Conservation (phyloP, 1,140 invertebrate species). For the Diuraphis noxia region DNA sequence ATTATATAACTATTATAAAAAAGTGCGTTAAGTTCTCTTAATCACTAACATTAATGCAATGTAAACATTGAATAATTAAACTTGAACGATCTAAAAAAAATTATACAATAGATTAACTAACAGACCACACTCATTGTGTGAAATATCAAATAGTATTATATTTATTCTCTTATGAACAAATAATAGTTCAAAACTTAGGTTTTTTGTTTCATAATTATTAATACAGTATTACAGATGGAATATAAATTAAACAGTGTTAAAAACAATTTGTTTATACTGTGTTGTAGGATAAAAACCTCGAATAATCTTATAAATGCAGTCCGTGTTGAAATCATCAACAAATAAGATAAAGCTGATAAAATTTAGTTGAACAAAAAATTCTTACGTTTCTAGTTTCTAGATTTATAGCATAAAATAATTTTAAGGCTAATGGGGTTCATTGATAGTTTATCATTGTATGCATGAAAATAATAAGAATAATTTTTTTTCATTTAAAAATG, state of each 20-base stretch:
- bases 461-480: neutral
- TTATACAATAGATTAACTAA: neutral
- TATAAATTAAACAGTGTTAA: neutral
- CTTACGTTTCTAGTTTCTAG: neutral
- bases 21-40: neutral
- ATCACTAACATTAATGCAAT: neutral
- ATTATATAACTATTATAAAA: neutral
- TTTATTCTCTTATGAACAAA: neutral
- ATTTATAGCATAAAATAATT: neutral
- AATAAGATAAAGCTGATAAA: neutral
- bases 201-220: neutral
- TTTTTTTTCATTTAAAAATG: neutral
- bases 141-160: neutral
- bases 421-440: neutral
- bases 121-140: neutral
- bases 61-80: neutral
- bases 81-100: neutral
- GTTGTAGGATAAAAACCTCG: neutral
- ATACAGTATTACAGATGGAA: neutral
- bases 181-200: neutral
- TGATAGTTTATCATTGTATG: neutral
- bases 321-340: neutral
- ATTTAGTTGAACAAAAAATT: neutral
- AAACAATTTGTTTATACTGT: neutral
- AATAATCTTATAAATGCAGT: neutral